Percentiles rank a stretch among this genome's conserved stretches.
Evolutionary conservation across 1,140 invertebrate species (phyloP).

Genomic region (Acromyrmex charruanus): DNA sequence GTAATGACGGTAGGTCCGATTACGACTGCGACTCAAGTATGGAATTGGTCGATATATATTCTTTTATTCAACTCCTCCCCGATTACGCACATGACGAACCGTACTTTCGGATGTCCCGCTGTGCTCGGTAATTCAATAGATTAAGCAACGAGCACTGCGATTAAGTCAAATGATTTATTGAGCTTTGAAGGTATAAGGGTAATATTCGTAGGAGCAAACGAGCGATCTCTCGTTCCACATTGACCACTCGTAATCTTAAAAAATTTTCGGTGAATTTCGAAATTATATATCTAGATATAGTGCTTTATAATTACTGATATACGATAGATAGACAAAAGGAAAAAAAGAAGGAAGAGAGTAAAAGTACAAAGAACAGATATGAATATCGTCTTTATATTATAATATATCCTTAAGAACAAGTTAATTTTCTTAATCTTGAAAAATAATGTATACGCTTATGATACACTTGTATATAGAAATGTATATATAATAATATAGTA

Average conservation of each 20-base stretch:
- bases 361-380: not conserved
- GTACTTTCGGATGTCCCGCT: constrained; percentile 9
- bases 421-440: no score
- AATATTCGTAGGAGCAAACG: constrained; percentile 58
- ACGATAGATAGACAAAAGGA: not conserved
- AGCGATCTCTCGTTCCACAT: constrained; percentile 32
- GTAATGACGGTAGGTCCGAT: constrained; percentile 9
- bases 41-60: constrained; percentile 9
- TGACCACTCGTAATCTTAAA: constrained; percentile 61
- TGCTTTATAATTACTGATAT: constrained; percentile 59
- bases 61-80: constrained; percentile 20
- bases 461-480: no score
- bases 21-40: constrained; percentile 8
- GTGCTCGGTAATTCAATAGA: constrained; percentile 48
- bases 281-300: constrained; percentile 57
- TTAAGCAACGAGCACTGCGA: constrained; percentile 51
- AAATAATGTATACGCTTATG: no score
- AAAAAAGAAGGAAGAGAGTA: not conserved
- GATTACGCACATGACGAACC: not conserved
- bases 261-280: constrained; percentile 69
- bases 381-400: no score
- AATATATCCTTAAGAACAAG: no score
- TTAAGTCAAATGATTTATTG: constrained; percentile 68
- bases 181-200: not conserved
- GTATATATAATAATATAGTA: no score